Evolutionary conservation across 2,113 vertebrate genomes (phyloP), one percentile per base, ranked within the genome.

Genomic region (Canis aureus): DNA sequence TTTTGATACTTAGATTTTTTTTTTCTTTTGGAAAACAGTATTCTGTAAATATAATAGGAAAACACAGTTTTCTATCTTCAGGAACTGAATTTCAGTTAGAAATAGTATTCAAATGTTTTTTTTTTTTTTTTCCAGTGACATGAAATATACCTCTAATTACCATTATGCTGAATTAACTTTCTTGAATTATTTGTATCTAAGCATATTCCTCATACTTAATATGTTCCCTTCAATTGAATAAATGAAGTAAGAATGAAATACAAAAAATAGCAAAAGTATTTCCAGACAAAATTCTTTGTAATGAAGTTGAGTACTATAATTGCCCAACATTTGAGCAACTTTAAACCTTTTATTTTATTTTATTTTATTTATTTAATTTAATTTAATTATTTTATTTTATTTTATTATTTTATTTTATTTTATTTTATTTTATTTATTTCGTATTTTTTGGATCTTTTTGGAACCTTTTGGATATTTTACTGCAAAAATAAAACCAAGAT

Each of bases 1-100:
- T 90, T 96, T 73, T 71, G 88, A 94, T 71, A 94, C 16, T 91
- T 85, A 85, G 27, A 96, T 79, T 88, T 20, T 22, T 53, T 43
- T 76, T 55, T 73, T 91, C 22, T 96, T 95, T 96, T 25, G 7
- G 27, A 57, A 90, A 43, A 92, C 11, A 95, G 20, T 86, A 51
- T 66, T 97, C 25, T 93, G 6, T 43, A 87, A 86, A 92, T 91
- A 86, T 51, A 78, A 67, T 13, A 60, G 15, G 35, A 86, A 4
- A 32, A 57, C 5, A 25, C 32, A 74, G 8, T 59, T 76, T 81
- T 73, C 5, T 15, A 69, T 82, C 91, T 76, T 83, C 11, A 81
- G 57, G 11, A 92, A 62, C 35, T 87, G 5, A n/a, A 64, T 82
- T 96, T 27, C 16, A 82, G 7, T 27, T 27, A 85, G 17, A 81